Base-by-base conservation (phyloP, 2,797 vertebrate genomes). In the Arremon brunneinucha region DNA sequence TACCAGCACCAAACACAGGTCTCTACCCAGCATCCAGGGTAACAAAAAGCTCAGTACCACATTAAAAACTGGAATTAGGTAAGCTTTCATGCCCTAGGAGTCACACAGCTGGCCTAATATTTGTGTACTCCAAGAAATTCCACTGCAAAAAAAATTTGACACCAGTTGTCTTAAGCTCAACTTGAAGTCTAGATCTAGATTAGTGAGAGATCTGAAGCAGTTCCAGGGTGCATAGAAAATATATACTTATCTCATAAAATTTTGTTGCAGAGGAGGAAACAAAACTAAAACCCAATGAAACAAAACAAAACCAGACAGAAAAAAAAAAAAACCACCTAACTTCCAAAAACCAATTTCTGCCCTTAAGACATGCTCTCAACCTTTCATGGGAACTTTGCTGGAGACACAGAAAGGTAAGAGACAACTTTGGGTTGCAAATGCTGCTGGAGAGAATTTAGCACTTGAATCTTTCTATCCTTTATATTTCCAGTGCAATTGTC, bases 231-330 rank as follows among this genome's bases (percentile, higher is more conserved):
- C 21, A 44, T 0, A 81, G 18, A 76, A 93, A 46, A n/a, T 9
- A 50, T 0, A 5, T 5, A 62, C 26, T 82, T 59, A 55, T 14
- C 26, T 87, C 1, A 3, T 30, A 24, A 10, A 5, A 44, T 69
- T 65, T 56, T 27, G 21, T 22, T 41, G 19, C 4, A 34, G 30
- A 23, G 11, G 5, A 32, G 6, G 27, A 52, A 67, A 59, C 8
- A 24, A 65, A 35, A 15, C 13, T 18, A 37, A 2, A 18, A 53
- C 30, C 19, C 52, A 53, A 14, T n/a, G 32, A 32, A 50, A 3
- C 4, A 23, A 22, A 32, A 4, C 9, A 10, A 50, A 4, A 5
- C 9, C 44, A n/a, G 7, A n/a, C n/a, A n/a, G n/a, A n/a, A 3
- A 21, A 4, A 6, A 16, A 56, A 12, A 17, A 24, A 11, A 9